Base-by-base conservation (phyloP, 2,888 invertebrate species). In the Sphaerophoria rueppellii region DNA sequence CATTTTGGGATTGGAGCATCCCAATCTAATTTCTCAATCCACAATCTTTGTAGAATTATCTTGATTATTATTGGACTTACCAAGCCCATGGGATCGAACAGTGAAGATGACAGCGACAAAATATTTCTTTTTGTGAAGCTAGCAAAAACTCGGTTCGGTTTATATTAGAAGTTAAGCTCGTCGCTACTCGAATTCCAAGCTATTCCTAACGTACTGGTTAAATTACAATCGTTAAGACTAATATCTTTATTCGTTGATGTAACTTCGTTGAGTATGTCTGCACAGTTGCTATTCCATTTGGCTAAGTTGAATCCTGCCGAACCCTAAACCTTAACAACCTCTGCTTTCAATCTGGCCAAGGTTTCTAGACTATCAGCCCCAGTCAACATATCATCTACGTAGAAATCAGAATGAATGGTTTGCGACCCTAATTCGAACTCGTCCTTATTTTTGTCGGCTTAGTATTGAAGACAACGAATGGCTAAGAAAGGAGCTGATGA, bases 241-340 rank as follows among this genome's bases (percentile, higher is more conserved):
- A 57, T 57, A 6, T 57, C 57, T 14, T 34, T 58, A 9, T n/a
- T 12, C 9, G 24, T 24, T 24, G 24, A 24, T 24, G 2, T 24
- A 57, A 32, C 46, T 43, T 48, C 3, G 79, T 32, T 4, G 77
- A 87, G 81, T 24, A 76, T 74, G 75, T 87, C 57, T 86, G 74
- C 81, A 87, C 69, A 43, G 82, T 32, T 82, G 87, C 67, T 81
- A 89, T 16, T 82, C 77, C 60, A 54, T 54, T 54, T 77, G 1
- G 69, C 32, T 57, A 82, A 43, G 40, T 73, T 73, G 14, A 73
- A 40, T 16, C 78, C 74, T 50, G 60, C 74, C 16, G 58, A 65
- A 7, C 12, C 4, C 16, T 78, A 43, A 0, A 78, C 16, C 0
- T 16, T 34, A 2, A 14, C 24, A 3, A 67, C 48, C 48, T 83